Percentiles rank a stretch among this genome's conserved stretches.
Evolutionary conservation across 2,113 vertebrate genomes (phyloP).

Genomic region (Bubo bubo): DNA sequence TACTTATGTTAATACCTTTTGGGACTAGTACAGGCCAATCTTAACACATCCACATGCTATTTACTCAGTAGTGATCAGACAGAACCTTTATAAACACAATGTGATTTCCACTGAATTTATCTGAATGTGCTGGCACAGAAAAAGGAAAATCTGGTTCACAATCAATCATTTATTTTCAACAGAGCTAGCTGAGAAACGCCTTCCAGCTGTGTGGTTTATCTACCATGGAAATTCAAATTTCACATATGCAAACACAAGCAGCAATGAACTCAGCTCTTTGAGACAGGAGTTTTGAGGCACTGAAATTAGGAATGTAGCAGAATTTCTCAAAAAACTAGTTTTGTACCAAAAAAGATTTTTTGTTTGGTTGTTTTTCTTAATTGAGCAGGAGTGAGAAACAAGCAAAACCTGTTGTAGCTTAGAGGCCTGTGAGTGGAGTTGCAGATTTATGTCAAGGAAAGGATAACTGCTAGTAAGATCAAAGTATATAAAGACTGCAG

Average conservation of each 20-base stretch:
- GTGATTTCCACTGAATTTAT: not conserved
- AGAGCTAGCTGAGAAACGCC: not conserved
- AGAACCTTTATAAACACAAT: not conserved
- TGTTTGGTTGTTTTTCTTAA: not conserved
- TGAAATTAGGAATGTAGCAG: not conserved
- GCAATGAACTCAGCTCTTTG: not conserved
- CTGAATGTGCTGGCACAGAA: not conserved
- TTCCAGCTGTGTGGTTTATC: slow-evolving; percentile 24
- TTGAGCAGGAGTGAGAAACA: not conserved
- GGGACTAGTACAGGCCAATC: not conserved
- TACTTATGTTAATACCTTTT: not conserved
- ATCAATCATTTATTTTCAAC: slow-evolving; percentile 10
- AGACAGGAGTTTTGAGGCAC: not conserved
- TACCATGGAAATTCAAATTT: slow-evolving; percentile 3
- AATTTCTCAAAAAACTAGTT: not conserved
- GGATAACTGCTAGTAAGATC: not conserved
- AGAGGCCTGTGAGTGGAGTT: not conserved
- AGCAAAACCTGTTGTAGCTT: not conserved
- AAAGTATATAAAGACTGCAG: not conserved
- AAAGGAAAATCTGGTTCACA: slow-evolving; percentile 25
- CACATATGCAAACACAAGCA: not conserved
- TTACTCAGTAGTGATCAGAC: not conserved
- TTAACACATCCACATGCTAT: not conserved
- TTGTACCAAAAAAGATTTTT: not conserved
- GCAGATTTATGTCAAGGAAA: not conserved